Base-by-base conservation (phyloP, 2,797 vertebrate genomes). In the Chanos chanos region DNA sequence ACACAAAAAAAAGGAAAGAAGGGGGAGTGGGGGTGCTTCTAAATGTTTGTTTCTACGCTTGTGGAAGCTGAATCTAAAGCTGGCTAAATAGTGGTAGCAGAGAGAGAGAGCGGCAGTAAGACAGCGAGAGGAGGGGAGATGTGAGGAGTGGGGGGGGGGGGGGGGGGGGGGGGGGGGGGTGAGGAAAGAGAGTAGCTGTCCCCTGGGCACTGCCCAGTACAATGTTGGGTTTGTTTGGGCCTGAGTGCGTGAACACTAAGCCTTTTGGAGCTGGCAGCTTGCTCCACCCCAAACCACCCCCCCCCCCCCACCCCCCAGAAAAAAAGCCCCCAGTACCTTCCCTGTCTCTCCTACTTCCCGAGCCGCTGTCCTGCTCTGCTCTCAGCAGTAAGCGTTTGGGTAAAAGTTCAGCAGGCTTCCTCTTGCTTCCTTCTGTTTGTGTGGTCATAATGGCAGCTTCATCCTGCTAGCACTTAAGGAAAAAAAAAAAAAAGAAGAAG, bases 371-470 rank as follows among this genome's bases (percentile, higher is more conserved):
- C 79, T 72, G 69, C 76, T 71, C 77, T 58, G 53, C 65, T 71
- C 66, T 77, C 62, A 77, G 79, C 81, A 74, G 64, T 85, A 84
- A 86, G 85, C 77, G 77, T 85, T 89, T 87, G 87, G 87, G 80
- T 78, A 87, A 88, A 89, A 89, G n/a, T n/a, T n/a, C n/a, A n/a
- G n/a, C n/a, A n/a, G n/a, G n/a, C n/a, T 90, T 89, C 86, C 89
- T 87, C 89, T 87, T 87, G 86, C 83, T 81, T 86, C 81, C 82
- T 78, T 87, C 83, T 89, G 85, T 88, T 89, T 86, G 80, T 84
- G 75, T 61, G 69, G 61, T 53, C 70, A 82, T 85, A 87, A 86
- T 85, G 78, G 73, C 65, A 71, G 81, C 83, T 85, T 81, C 84
- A 84, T 87, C 86, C 85, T 86, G 79, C 64, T 74, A 78, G 80